Conservation (phyloP, 2,797 vertebrate species). For the Lagodon rhomboides region DNA sequence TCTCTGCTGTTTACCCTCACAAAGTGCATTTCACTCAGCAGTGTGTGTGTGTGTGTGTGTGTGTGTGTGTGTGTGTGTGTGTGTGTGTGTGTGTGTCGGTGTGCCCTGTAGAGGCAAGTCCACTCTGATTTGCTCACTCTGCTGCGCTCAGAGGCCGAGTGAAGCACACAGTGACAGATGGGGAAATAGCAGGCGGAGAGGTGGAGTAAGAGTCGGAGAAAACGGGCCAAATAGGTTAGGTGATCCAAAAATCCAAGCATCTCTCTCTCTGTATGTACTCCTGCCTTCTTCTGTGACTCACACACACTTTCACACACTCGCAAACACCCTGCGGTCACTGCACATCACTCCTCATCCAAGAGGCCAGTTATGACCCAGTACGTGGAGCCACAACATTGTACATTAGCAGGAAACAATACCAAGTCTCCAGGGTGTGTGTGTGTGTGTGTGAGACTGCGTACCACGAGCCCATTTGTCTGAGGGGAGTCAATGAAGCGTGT, state of each 20-base stretch:
- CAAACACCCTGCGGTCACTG: slow-evolving; percentile 29
- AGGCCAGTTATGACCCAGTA: slow-evolving; percentile 46
- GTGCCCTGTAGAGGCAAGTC: slow-evolving; percentile 58
- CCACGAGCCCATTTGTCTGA: slow-evolving; percentile 67
- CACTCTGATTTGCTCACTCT: slow-evolving; percentile 59
- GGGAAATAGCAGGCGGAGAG: slow-evolving; percentile 68
- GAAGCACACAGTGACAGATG: slow-evolving; percentile 70
- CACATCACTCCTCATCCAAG: slow-evolving; percentile 40
- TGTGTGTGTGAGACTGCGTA: slow-evolving; percentile 20
- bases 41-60: slow-evolving; percentile 33
- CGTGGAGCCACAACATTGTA: slow-evolving; percentile 39
- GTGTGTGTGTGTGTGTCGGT: slow-evolving; percentile 30
- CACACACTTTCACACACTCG: background rate
- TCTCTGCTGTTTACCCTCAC: background rate
- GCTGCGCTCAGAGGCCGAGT: slow-evolving; percentile 54
- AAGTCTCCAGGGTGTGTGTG: slow-evolving; percentile 43
- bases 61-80: too few species aligned
- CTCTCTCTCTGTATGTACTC: slow-evolving; percentile 3
- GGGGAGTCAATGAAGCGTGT: slow-evolving; percentile 65
- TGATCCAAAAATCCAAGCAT: slow-evolving; percentile 21
- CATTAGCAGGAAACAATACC: slow-evolving; percentile 48
- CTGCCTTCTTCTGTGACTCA: background rate
- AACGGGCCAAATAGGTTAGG: slow-evolving; percentile 35
- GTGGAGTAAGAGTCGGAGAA: slow-evolving; percentile 25
- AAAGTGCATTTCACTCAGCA: background rate